Percentiles rank a stretch among this genome's conserved stretches.
These are phyloP conservation scores for Drosophila paramelanica DNA, from an alignment of 2,888 invertebrate genomes.

Conservation along the genomic window DNA sequence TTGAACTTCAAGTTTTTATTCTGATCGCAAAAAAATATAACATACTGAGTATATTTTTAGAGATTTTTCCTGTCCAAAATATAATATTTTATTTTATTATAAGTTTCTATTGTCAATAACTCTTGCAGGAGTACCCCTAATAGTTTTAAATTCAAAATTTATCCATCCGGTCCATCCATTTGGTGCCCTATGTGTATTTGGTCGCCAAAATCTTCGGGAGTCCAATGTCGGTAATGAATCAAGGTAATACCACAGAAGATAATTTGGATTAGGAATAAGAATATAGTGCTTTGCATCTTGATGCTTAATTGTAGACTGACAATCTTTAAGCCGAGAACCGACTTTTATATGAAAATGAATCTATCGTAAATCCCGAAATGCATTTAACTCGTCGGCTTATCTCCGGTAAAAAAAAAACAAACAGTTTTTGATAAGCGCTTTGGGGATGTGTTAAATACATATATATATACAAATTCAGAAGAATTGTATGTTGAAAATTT, in stretches of 20 bases:
- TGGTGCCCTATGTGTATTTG: too few species aligned
- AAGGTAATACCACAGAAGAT: constrained; percentile 8
- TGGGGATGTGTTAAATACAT: neutral
- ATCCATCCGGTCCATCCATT: too few species aligned
- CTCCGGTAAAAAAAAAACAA: neutral
- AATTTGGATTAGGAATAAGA: constrained; percentile 3
- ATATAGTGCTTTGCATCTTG: constrained; percentile 14
- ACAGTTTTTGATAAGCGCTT: neutral
- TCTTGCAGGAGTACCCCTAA: neutral
- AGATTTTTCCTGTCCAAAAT: neutral
- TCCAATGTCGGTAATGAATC: too few species aligned
- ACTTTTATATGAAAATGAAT: constrained; percentile 4
- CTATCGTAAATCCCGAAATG: neutral
- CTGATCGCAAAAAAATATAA: neutral
- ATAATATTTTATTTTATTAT: neutral
- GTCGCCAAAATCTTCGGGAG: too few species aligned
- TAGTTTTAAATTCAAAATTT: too few species aligned
- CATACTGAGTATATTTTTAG: neutral
- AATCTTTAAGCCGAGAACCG: too few species aligned
- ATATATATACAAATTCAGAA: too few species aligned
- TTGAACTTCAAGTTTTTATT: constrained; percentile 9
- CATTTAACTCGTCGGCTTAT: constrained; percentile 3
- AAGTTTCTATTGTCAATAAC: neutral
- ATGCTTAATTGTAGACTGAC: neutral
- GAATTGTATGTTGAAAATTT: too few species aligned